Evolutionary conservation across 2,888 invertebrate species (phyloP).

Genomic region (Oegoconia quadripuncta): DNA sequence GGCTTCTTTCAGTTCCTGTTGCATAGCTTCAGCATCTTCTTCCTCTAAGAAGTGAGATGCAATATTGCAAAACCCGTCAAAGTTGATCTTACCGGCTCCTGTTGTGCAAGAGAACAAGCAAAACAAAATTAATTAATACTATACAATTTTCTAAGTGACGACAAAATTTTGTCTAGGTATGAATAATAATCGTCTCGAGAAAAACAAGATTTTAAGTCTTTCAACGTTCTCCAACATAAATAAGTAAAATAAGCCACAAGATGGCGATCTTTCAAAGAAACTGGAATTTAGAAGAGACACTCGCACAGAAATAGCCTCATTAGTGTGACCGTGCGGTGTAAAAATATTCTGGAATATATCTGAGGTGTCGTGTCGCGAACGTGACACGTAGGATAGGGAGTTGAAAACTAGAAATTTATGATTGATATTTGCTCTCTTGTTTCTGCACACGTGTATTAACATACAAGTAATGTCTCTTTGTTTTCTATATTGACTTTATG

Average conservation of each 20-base stretch:
- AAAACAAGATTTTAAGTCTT: neutral
- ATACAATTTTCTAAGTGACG: neutral
- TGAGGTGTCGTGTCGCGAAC: slow-evolving; percentile 37
- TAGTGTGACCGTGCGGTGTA: slow-evolving; percentile 52
- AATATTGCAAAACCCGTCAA: slow-evolving; percentile 95
- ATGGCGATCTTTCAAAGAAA: slow-evolving; percentile 37
- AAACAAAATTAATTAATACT: neutral
- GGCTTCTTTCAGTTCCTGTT: slow-evolving; percentile 98
- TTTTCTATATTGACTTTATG: too few relatives aligned
- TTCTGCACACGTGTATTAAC: too few relatives aligned
- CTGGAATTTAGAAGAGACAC: slow-evolving; percentile 28
- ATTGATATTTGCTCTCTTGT: too few relatives aligned
- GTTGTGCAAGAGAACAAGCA: slow-evolving; percentile 25
- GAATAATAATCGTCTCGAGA: neutral
- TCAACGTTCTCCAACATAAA: slow-evolving; percentile 2
- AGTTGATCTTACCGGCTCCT: slow-evolving; percentile 94
- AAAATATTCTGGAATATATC: slow-evolving; percentile 65
- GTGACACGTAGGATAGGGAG: slow-evolving; percentile 14
- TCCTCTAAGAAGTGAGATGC: slow-evolving; percentile 97
- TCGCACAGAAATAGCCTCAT: slow-evolving; percentile 60
- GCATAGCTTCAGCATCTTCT: slow-evolving; percentile 97
- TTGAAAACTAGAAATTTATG: neutral
- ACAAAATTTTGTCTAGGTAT: neutral
- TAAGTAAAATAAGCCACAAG: slow-evolving; percentile 34
- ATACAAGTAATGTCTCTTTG: too few relatives aligned